Evolutionary conservation across 1,140 invertebrate species (phyloP).

Genomic region (Brachionus calyciflorus): DNA sequence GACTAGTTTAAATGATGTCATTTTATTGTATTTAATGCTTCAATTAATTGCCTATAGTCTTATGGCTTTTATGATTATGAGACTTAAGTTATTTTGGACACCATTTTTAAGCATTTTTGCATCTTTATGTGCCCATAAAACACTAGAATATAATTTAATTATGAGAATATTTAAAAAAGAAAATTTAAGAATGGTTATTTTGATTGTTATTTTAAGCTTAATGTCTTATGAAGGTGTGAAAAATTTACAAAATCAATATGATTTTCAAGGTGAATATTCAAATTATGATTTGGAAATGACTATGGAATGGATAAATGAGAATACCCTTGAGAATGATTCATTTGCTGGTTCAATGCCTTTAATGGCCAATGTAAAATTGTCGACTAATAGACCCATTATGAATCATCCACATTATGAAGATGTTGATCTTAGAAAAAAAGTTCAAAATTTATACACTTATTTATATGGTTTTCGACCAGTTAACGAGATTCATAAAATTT

Average conservation of each 20-base stretch:
- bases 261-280: conserved; percentile 65
- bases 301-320: conserved; percentile 70
- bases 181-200: conserved; percentile 49
- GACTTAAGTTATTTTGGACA: conserved; percentile 77
- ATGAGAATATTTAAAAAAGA: background rate
- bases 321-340: conserved; percentile 66
- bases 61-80: conserved; percentile 77
- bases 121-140: conserved; percentile 64
- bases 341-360: conserved; percentile 82
- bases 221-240: conserved; percentile 61
- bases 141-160: background rate
- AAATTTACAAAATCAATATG: conserved; percentile 62
- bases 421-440: conserved; percentile 4
- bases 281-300: conserved; percentile 72
- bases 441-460: conserved; percentile 14
- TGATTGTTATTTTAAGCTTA: conserved; percentile 59
- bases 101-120: conserved; percentile 74
- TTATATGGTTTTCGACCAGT: conserved; percentile 31
- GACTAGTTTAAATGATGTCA: background rate
- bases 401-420: conserved; percentile 74
- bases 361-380: conserved; percentile 75
- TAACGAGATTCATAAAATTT: background rate
- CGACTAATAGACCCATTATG: conserved; percentile 71
- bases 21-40: conserved; percentile 68
- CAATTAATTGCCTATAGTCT: conserved; percentile 69